Base-by-base conservation (phyloP, 1,140 invertebrate genomes). In the Solen grandis region DNA sequence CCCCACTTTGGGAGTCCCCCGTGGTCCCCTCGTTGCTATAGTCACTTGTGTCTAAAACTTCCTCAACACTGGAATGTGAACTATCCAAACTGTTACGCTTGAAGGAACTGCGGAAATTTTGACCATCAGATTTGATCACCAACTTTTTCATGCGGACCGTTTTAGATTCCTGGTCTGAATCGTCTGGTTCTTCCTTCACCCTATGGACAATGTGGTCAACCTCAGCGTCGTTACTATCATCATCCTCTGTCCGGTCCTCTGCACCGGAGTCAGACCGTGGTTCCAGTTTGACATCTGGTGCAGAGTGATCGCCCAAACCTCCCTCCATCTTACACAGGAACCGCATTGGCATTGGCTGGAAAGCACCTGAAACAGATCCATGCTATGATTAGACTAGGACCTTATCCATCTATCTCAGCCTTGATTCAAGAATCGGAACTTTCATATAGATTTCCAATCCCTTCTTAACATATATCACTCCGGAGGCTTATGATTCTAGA, bases 301-400 rank as follows among this genome's bases (percentile, higher is more conserved):
- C n/a, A n/a, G 29, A 50, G 55, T 2, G 22, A 0, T 19, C 14
- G 14, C 4, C 13, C 27, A 65, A 52, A n/a, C n/a, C n/a, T n/a
- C n/a, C n/a, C 27, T 81, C 68, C 41, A 69, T 60, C 19, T 80
- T 82, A n/a, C 68, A 62, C 50, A 84, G 78, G 35, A 76, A 85
- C 54, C 74, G 83, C 60, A 81, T 41, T 54, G 88, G 88, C 86
- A 89, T 87, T n/a, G 87, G 84, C 57, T 84, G 78, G 82, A 89
- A 89, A 31, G 68, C 65, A 77, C 85, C 88, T 89, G 60, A 27
- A 86, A 83, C 50, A 54, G 63, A n/a, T n/a, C n/a, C n/a, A n/a
- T n/a, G n/a, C n/a, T n/a, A n/a, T n/a, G n/a, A n/a, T n/a, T n/a
- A n/a, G n/a, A n/a, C n/a, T n/a, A n/a, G n/a, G n/a, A n/a, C n/a